Conservation (phyloP, 2,113 vertebrate genomes). For the Tonatia bakeri region DNA sequence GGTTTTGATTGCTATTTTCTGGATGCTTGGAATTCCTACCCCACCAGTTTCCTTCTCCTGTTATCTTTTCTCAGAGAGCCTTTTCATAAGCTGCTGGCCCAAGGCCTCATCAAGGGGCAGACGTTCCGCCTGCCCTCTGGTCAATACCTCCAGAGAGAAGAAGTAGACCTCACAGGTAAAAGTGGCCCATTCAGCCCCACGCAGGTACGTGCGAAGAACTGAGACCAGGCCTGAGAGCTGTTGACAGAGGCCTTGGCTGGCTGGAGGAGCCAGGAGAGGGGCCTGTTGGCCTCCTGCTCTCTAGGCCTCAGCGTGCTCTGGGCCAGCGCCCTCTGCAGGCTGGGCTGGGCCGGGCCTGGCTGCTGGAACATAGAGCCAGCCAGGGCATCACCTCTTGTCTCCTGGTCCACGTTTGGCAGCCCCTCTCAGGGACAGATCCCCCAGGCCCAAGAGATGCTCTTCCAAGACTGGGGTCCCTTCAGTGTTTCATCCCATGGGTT, state of each 20-base stretch:
- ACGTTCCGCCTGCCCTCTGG: conserved; percentile 89
- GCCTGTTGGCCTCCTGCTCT: not conserved
- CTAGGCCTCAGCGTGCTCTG: not conserved
- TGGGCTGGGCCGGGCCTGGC: not conserved
- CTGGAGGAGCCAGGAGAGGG: not conserved
- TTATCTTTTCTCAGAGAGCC: conserved; percentile 86
- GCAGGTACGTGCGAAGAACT: not conserved
- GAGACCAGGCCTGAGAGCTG: not conserved
- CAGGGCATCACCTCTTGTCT: not conserved
- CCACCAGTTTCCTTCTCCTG: conserved; percentile 15
- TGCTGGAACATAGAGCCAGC: not conserved
- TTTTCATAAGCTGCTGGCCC: conserved; percentile 93
- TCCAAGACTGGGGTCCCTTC: too few species aligned
- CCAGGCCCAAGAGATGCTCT: not conserved
- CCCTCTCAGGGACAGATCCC: not conserved
- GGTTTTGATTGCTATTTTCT: not conserved
- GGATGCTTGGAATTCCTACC: not conserved
- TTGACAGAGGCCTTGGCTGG: not conserved
- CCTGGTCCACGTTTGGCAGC: not conserved
- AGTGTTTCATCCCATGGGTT: not conserved
- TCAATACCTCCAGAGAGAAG: conserved; percentile 88
- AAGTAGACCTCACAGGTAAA: conserved; percentile 92
- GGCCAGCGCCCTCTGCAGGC: not conserved
- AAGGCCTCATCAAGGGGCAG: conserved; percentile 96
- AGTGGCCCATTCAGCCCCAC: not conserved